Base-by-base conservation (phyloP, 2,113 vertebrate genomes). In the Coreoperca whiteheadi region DNA sequence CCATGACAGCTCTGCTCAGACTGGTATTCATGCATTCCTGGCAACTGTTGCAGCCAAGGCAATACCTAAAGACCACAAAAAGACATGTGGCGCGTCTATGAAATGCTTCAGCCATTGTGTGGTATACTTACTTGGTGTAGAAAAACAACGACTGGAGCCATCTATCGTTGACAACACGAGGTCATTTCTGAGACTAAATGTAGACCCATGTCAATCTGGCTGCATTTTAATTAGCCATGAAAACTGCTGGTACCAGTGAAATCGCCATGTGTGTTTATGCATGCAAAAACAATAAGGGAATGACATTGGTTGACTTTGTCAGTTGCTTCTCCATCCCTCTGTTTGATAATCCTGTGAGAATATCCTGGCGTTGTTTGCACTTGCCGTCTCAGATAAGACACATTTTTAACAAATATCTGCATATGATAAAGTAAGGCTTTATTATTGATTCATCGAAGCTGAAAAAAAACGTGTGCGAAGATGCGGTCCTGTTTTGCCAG, bases 291-390 rank as follows among this genome's bases (percentile, higher is more conserved):
- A 93, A 89, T 65, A 85, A 86, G 14, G 77, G 63, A 73, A 57
- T 79, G 92, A 87, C 90, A 92, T 94, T 92, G 91, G 61, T n/a
- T 84, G 91, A 94, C 90, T 89, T 91, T 94, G 91, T 77, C 90
- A 88, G 89, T 77, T 76, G 83, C 64, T 77, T 63, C 77, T 78
- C 63, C 66, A 48, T 57, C 75, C 16, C n/a, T 39, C 41, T 75
- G 70, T 81, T 81, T 82, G 83, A 88, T 68, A 50, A 37, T 23
- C 60, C 61, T 12, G 15, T 8, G 46, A 53, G 30, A 37, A 37
- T 25, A 74, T 41, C 37, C 30, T 12, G 28, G 20, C 18, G 18
- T 9, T 88, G 83, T 84, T 88, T 89, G 87, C 50, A 6, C 65
- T 81, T 48, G 66, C 48, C 10, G 70, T 69, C 65, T 76, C 64